These are phyloP conservation scores for Etheostoma nigrum DNA, from an alignment of 2,797 vertebrate genomes.

Conservation along the genomic window DNA sequence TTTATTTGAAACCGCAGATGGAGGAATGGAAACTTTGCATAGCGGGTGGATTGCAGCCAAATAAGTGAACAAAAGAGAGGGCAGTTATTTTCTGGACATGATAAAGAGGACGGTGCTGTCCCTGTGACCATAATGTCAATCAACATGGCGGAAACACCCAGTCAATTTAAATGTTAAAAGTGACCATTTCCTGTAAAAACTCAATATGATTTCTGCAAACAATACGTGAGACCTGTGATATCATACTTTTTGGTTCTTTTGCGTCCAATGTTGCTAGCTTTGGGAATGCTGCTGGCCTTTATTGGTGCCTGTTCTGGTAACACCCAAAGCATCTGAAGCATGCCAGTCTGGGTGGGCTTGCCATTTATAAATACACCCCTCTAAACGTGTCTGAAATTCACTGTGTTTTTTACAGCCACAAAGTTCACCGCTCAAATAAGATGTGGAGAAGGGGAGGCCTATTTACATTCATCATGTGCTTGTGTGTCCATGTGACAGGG, in stretches of 20 bases:
- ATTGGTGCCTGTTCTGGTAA: conserved; percentile 74
- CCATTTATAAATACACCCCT: conserved; percentile 83
- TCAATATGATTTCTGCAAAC: background rate
- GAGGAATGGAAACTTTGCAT: conserved; percentile 64
- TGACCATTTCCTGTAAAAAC: conserved; percentile 10
- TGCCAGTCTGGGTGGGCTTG: conserved; percentile 72
- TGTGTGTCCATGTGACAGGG: conserved; percentile 31
- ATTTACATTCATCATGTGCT: conserved; percentile 44
- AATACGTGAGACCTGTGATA: background rate
- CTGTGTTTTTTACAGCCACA: conserved; percentile 44
- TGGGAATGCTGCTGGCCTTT: conserved; percentile 76
- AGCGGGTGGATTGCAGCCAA: conserved; percentile 4
- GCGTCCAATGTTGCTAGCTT: conserved; percentile 33
- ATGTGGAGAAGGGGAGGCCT: conserved; percentile 1
- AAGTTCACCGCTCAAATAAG: conserved; percentile 28
- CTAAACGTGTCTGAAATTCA: conserved; percentile 71
- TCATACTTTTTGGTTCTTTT: conserved; percentile 11
- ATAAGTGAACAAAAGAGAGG: conserved; percentile 35
- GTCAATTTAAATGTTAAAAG: conserved; percentile 24
- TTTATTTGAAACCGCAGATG: conserved; percentile 63
- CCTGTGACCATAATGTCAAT: conserved; percentile 51
- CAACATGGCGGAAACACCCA: conserved; percentile 45
- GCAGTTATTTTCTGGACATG: conserved; percentile 52
- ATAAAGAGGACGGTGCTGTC: conserved; percentile 60
- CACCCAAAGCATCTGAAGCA: conserved; percentile 78